phyloP scores from a whole-genome alignment of 2,113 vertebrate species.

The Myrmophylax atrothorax region DNA sequence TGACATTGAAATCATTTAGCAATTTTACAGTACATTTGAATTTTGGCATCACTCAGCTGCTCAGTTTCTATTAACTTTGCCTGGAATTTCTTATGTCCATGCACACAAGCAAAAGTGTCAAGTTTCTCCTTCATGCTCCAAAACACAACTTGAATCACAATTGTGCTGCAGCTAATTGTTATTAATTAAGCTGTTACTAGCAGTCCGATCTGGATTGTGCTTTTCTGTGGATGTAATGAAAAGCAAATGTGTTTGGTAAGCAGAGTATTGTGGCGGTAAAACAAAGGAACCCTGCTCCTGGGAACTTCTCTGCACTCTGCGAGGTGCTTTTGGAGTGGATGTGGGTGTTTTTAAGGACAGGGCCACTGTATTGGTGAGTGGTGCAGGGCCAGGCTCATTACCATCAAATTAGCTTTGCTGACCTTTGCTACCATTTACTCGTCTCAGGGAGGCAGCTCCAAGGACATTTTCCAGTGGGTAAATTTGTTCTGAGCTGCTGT shows the following conservation, averaged over 20 bases:
- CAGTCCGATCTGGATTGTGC: neutral
- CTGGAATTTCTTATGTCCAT: conserved; percentile 65
- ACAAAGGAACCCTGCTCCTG: conserved; percentile 12
- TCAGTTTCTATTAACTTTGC: conserved; percentile 76
- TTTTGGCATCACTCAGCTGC: conserved; percentile 53
- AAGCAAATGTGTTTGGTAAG: neutral
- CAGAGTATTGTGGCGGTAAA: neutral
- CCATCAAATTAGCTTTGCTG: conserved; percentile 63
- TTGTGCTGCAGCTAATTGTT: conserved; percentile 70
- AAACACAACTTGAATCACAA: conserved; percentile 67
- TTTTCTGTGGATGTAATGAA: conserved; percentile 25
- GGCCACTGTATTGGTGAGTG: neutral
- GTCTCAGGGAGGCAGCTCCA: conserved; percentile 51
- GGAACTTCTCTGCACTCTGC: neutral
- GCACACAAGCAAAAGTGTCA: conserved; percentile 58
- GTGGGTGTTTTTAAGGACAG: neutral
- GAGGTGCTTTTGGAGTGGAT: conserved; percentile 35
- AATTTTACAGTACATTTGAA: conserved; percentile 80
- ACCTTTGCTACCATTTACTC: conserved; percentile 72
- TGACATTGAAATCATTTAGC: conserved; percentile 77
- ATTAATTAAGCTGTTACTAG: conserved; percentile 77
- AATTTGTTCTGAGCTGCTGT: neutral
- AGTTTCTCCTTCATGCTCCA: conserved; percentile 81
- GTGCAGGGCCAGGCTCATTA: conserved; percentile 56
- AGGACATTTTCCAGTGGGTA: conserved; percentile 43